Conservation (phyloP, 2,888 invertebrate genomes). For the Drosophila recens region DNA sequence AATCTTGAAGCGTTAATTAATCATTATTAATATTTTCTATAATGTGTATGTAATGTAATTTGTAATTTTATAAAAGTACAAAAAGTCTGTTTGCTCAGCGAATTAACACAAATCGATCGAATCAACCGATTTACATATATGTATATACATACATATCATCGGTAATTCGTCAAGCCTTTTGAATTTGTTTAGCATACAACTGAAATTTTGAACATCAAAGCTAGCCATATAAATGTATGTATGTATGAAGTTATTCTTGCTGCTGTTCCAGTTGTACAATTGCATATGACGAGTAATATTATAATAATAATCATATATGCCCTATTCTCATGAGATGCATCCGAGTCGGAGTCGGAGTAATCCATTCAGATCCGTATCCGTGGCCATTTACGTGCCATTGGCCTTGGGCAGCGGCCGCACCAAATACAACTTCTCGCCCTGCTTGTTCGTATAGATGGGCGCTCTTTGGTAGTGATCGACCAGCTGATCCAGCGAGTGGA, state of each 20-base stretch:
- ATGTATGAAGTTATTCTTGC: slow-evolving; percentile 59
- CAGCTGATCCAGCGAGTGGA: slow-evolving; percentile 97
- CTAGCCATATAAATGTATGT: slow-evolving; percentile 32
- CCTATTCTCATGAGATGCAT: slow-evolving; percentile 43
- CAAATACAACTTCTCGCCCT: slow-evolving; percentile 98
- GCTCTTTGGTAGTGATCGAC: slow-evolving; percentile 99
- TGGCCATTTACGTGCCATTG: slow-evolving; percentile 84
- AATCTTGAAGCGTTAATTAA: slow-evolving; percentile 60
- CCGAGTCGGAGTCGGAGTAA: background rate
- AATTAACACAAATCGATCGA: slow-evolving; percentile 38
- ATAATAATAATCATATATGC: slow-evolving; percentile 33
- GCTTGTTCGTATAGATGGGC: slow-evolving; percentile 99
- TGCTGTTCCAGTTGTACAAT: slow-evolving; percentile 26
- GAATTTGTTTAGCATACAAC: slow-evolving; percentile 38
- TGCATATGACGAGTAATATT: slow-evolving; percentile 69
- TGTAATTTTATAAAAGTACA: slow-evolving; percentile 76
- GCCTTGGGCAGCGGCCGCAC: slow-evolving; percentile 95
- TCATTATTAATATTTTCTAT: slow-evolving; percentile 31
- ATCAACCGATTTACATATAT: slow-evolving; percentile 54
- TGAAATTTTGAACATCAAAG: slow-evolving; percentile 25
- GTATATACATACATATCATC: slow-evolving; percentile 34
- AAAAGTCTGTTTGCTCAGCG: slow-evolving; percentile 61
- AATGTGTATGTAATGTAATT: slow-evolving; percentile 47
- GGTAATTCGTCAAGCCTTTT: slow-evolving; percentile 1
- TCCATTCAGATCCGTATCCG: slow-evolving; percentile 1